phyloP scores from a whole-genome alignment of 2,888 invertebrate species.

The Lasioglossum malachurum region DNA sequence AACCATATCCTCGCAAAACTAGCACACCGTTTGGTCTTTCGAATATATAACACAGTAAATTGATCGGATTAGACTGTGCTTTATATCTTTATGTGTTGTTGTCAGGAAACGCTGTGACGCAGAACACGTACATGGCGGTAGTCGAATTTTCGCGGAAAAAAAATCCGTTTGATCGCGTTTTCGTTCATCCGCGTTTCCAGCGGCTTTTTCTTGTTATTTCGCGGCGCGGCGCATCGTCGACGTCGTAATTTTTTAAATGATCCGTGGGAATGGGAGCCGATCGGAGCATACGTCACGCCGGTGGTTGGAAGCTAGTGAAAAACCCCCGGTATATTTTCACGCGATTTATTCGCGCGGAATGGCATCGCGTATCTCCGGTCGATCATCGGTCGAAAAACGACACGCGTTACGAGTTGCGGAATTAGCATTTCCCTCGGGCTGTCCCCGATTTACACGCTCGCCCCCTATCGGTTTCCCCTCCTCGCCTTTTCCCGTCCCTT shows the following conservation, averaged over 20 bases:
- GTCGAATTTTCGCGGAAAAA: not conserved
- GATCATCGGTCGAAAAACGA: slow-evolving; percentile 35
- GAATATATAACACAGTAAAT: not conserved
- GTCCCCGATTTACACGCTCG: slow-evolving; percentile 64
- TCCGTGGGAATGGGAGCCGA: not conserved
- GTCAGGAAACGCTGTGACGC: not conserved
- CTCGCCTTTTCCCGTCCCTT: slow-evolving; percentile 3
- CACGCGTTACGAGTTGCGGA: slow-evolving; percentile 59
- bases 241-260: not conserved
- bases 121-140: not conserved
- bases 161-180: not conserved
- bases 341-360: slow-evolving; percentile 19
- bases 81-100: not conserved
- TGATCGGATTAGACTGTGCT: not conserved
- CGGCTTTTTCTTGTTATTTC: not conserved
- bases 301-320: not conserved
- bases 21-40: not conserved
- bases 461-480: not conserved
- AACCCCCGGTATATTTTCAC: not conserved
- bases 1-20: not conserved
- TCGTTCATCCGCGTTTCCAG: not conserved
- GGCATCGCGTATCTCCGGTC: slow-evolving; percentile 24
- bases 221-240: not conserved
- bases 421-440: slow-evolving; percentile 66
- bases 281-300: not conserved